Base-by-base conservation (phyloP, 2,797 vertebrate species). In the Neosalanx taihuensis region DNA sequence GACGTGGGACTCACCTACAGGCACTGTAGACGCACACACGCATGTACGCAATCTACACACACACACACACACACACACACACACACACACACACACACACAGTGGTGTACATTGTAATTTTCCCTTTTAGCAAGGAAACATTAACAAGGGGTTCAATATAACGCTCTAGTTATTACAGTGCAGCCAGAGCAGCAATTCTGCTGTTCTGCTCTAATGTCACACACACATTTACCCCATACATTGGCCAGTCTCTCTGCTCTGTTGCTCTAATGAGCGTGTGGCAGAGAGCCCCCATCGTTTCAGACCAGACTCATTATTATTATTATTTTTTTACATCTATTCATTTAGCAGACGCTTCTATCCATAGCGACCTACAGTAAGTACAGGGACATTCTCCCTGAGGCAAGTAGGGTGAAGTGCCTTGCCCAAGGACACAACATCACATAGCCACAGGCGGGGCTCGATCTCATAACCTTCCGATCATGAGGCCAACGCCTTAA, bases 231-330 rank as follows among this genome's bases (percentile, higher is more conserved):
- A 53, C 17, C 13, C 51, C 1, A 53, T n/a, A 51, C 51, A 49
- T 17, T 49, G 7, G 26, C 20, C 41, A 7, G 41, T 49, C 64
- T 17, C 23, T 20, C 64, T 49, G 41, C 41, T 66, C 23, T 30
- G 41, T 51, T 41, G 26, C 10, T 13, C 64, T 49, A 66, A 66
- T 66, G 64, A 66, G 41, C 17, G 12, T 26, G 64, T 49, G 64
- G 20, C 17, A 10, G 41, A 66, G 20, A 29, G 41, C 9, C 20
- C 37, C 13, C 64, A 23, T 29, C 13, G 20, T 51, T 17, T 29
- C 20, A 64, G 7, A 46, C 35, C 35, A n/a, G 15, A 46, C n/a
- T n/a, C n/a, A n/a, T n/a, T n/a, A n/a, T n/a, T n/a, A n/a, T n/a
- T n/a, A n/a, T n/a, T n/a, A n/a, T n/a, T n/a, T n/a, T n/a, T n/a